Evolutionary conservation across 37 sponge, comb jelly and placozoan genomes (phyloP), one percentile per base, ranked within the genome.

Genomic region (Agelas oroides): DNA sequence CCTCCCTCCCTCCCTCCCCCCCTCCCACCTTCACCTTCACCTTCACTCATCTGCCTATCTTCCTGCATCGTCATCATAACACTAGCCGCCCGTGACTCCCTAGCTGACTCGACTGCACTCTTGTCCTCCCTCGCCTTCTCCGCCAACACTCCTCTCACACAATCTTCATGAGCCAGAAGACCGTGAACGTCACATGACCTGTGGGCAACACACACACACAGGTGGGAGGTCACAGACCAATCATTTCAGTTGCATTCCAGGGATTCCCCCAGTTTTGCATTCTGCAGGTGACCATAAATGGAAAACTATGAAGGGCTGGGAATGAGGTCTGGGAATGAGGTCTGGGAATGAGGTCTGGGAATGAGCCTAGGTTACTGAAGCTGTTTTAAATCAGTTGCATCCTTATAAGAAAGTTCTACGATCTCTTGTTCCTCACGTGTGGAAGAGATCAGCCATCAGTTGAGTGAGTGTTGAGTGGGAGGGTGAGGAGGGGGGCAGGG

Each of bases 51-150:
- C 19, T 59, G 37, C 35, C 21, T 8, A 63, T 86, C 86, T 2
- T 86, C 79, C 34, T 25, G 62, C 63, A 86, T 70, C 53, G 46
- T 77, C 70, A 69, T 65, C 85, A 92, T 71, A 24, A 39, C 88
- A 68, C 88, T 88, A n/a, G 79, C 80, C 36, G 92, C 92, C 57
- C 92, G 70, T 23, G 93, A 92, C 77, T 88, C 93, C 14, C 88
- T 55, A 19, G 78, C 65, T 1, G 85, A 88, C 63, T 83, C 83
- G 25, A 32, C 73, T 5, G 73, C 72, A 21, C 35, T 36, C 32
- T 30, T 24, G 66, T 78, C 76, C 84, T 71, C 37, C 21, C 18
- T 2, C n/a, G 62, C 71, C 38, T 62, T 17, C 1, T n/a, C 46
- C 1, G 79, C 56, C 71, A 83, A 21, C 52, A 34, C 84, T 57